Base-by-base conservation (phyloP, 1,140 invertebrate genomes). In the Wiebesia pumilae region DNA sequence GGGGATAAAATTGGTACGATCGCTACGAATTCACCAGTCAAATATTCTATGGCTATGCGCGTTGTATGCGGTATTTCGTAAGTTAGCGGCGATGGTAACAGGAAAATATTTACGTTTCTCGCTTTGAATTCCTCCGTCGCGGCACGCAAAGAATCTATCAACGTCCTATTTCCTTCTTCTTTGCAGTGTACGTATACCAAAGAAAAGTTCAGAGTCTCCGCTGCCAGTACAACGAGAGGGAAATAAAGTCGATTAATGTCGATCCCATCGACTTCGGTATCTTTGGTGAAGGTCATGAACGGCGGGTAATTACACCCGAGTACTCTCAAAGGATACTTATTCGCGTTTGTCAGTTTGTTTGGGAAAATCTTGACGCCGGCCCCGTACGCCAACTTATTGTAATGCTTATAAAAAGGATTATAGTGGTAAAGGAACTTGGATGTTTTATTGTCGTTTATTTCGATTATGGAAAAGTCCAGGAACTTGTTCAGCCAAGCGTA, bases 401-500 rank as follows among this genome's bases (percentile, higher is more conserved):
- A 65, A 27, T 40, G 1, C 0, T 80, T 24, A 7, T 27, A 62
- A 30, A 80, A 80, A 6, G 78, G 78, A 80, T 80, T 80, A 24
- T 54, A 80, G 35, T 40, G 9, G 30, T 80, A 35, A 7, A 80
- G 30, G n/a, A 38, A 10, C 21, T 30, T 33, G 3, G 14, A 35
- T 12, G 21, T 3, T 14, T 19, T 14, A 12, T 38, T 38, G 0
- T 27, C 3, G 1, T 6, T 27, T 38, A 80, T 12, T 27, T 80
- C 78, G 12, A 80, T 38, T 62, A 80, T 65, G 0, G 78, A 80
- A 65, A 80, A 65, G 35, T 80, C 47, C 7, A 80, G 12, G 10
- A 80, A 80, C 51, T 80, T 80, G 10, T 80, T 21, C 10, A 3
- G 10, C 78, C 78, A 80, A 65, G 78, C 51, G 35, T 80, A 80